Evolutionary conservation across 2,888 invertebrate species (phyloP), one percentile per base, ranked within the genome.

Genomic region (Amphipyra berbera): DNA sequence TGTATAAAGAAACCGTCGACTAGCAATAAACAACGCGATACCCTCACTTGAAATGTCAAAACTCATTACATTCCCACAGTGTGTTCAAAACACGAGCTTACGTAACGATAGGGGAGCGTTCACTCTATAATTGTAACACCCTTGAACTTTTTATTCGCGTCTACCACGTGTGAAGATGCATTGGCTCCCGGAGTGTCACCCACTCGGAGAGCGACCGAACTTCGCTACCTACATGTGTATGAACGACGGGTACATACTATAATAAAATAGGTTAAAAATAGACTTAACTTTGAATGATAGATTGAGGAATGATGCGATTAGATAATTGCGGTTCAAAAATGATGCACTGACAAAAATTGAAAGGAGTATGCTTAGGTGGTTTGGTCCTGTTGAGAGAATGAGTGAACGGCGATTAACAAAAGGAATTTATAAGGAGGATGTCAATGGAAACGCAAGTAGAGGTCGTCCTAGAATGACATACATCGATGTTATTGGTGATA

Each of bases 141-240:
- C 71, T 73, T 73, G 73, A 73, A 73, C 73, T 73, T 68, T 64
- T 73, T 70, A 73, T 73, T 73, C 61, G 58, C 49, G 56, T 59
- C 38, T 53, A 50, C 58, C 73, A 73, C 69, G 73, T 73, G 65
- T 55, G 42, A 8, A 50, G 47, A 10, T 33, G 21, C 37, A 35
- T 10, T 42, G 9, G 59, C 48, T 52, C 37, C 45, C 48, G 10
- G 15, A 56, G 50, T 42, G 61, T 56, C 68, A 56, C 59, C 38
- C 49, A 8, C 13, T n/a, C 35, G 15, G n/a, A n/a, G 1, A 45
- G 37, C 14, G 14, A 13, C 45, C 10, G 2, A 33, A 42, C 61
- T 63, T 64, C 42, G 59, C 42, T 47, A 38, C 42, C 58, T 54
- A 60, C 68, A 65, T 60, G 64, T 55, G 55, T 8, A n/a, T 10